phyloP scores from a whole-genome alignment of 2,888 invertebrate genomes.

The Aphidoletes aphidimyza region DNA sequence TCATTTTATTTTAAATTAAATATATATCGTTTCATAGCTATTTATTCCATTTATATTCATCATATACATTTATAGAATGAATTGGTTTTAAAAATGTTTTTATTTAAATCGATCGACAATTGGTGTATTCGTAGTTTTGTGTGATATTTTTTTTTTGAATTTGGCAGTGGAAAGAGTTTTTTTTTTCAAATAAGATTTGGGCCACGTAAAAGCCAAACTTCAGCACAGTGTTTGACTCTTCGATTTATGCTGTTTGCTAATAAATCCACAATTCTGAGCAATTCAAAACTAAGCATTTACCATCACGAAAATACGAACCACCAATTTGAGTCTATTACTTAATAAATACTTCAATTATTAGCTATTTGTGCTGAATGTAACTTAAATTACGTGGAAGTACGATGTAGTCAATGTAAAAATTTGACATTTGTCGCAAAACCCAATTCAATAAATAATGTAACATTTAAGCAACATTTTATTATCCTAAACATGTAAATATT shows the following conservation, averaged over 20 bases:
- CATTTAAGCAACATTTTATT: slow-evolving; percentile 19
- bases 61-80: background rate
- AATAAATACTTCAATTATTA: slow-evolving; percentile 16
- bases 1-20: background rate
- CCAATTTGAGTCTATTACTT: background rate
- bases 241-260: too few species aligned
- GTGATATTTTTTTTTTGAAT: too few species aligned
- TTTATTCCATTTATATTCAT: background rate
- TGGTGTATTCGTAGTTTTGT: background rate
- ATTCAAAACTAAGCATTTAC: background rate
- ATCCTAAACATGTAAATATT: slow-evolving; percentile 11
- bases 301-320: background rate
- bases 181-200: too few species aligned
- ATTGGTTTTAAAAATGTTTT: background rate
- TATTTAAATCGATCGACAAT: background rate
- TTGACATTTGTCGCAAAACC: background rate
- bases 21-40: background rate
- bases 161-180: background rate
- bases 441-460: background rate
- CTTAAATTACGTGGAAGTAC: background rate
- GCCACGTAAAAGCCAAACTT: too few species aligned
- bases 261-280: too few species aligned
- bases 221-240: too few species aligned
- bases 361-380: background rate
- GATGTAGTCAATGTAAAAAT: background rate